phyloP scores from a whole-genome alignment of 2,888 invertebrate genomes.

The Idaea straminata region DNA sequence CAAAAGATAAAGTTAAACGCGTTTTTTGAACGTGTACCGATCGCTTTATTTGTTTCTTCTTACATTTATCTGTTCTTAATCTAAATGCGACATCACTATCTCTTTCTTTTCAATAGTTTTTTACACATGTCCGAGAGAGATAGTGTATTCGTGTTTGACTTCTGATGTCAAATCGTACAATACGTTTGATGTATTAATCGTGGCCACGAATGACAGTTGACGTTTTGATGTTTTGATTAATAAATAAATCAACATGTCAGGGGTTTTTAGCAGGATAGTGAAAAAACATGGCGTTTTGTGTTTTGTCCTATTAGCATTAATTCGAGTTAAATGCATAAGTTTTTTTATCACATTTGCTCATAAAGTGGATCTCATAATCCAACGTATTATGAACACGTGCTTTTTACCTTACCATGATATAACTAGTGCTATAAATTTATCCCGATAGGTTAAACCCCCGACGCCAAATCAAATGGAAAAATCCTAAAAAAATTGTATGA shows the following conservation, averaged over 20 bases:
- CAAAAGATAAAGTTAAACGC: neutral
- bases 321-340: too few relatives aligned
- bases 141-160: conserved; percentile 56
- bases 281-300: neutral
- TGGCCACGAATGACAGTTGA: conserved; percentile 53
- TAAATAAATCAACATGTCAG: neutral
- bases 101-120: conserved; percentile 39
- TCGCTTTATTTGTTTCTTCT: neutral
- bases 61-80: conserved; percentile 46
- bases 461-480: too few relatives aligned
- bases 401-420: too few relatives aligned
- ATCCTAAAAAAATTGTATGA: too few relatives aligned
- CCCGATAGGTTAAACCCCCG: too few relatives aligned
- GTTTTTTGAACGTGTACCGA: neutral
- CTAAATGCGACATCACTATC: conserved; percentile 60
- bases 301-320: too few relatives aligned
- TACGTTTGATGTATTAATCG: conserved; percentile 60
- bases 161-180: conserved; percentile 60
- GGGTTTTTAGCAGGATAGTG: neutral
- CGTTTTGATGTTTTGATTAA: conserved; percentile 37
- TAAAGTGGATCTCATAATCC: too few relatives aligned
- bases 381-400: too few relatives aligned
- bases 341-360: too few relatives aligned
- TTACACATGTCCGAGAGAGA: conserved; percentile 30
- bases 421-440: too few relatives aligned